Evolutionary conservation across 64 coral and sea anemone species (phyloP), one percentile per base, ranked within the genome.

Genomic region (Montipora efflorescens): DNA sequence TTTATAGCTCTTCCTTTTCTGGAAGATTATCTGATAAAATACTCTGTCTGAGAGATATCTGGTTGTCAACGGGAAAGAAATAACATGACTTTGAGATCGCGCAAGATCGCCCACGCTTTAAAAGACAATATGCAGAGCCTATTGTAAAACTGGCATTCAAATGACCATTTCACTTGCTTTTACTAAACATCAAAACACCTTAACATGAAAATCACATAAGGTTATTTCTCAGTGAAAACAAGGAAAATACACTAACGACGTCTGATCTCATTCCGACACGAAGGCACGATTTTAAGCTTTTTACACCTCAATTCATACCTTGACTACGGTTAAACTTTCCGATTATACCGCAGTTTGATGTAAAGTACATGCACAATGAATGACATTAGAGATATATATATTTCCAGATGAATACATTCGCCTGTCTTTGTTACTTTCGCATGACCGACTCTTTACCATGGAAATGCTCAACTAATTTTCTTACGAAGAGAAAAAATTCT

Each of bases 151-250:
- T 71, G 62, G 47, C 82, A 86, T 86, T 46, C 64, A 86, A 86
- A 86, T 86, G 82, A 18, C 18, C 82, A 86, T 86, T 86, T 86
- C 82, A 86, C 62, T 70, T 43, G 18, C 18, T 36, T 48, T 86
- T 3, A 16, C 28, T 3, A 50, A 71, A 19, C 68, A 67, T 86
- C 16, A 71, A 47, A 71, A 21, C 62, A 49, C 19, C 19, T 21
- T 36, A 84, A 80, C 78, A 80, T 21, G 49, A 20, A 10, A 67
- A 76, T 13, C 28, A 2, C 36, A 84, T 36, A 36, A 36, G 36
- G 36, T 36, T 43, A 15, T 47, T 13, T 7, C 44, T 44, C 49
- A 86, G 20, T 4, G 68, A 21, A 45, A 15, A 66, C 43, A 71
- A 2, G 68, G 69, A 86, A 36, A 36, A 36, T 36, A 36, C 36